Evolutionary conservation across 2,797 vertebrate genomes (phyloP).

Genomic region (Ptychobarbus kaznakovi): DNA sequence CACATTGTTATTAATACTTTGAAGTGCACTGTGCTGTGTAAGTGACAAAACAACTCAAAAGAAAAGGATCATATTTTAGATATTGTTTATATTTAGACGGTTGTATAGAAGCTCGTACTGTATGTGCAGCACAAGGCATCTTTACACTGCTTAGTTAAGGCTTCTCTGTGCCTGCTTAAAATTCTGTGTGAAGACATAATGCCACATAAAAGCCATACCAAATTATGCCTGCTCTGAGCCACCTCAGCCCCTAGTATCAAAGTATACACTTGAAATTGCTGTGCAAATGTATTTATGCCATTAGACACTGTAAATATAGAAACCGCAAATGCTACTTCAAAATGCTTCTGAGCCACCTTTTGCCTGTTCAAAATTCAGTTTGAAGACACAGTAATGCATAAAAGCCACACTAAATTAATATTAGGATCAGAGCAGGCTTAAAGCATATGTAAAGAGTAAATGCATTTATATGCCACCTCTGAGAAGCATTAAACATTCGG

Average conservation of each 20-base stretch:
- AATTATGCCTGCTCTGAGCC: too few species aligned
- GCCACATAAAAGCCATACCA: too few species aligned
- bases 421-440: not conserved
- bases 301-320: too few species aligned
- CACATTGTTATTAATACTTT: conserved; percentile 33
- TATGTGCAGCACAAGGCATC: not conserved
- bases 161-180: too few species aligned
- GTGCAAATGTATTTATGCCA: too few species aligned
- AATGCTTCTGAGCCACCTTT: too few species aligned
- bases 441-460: not conserved
- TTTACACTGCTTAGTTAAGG: not conserved
- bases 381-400: not conserved
- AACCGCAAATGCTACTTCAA: too few species aligned
- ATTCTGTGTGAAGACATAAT: too few species aligned
- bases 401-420: not conserved
- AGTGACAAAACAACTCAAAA: not conserved
- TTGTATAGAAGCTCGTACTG: not conserved
- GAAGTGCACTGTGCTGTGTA: not conserved
- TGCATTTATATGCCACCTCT: not conserved
- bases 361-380: too few species aligned
- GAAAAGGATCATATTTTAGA: not conserved
- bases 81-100: not conserved
- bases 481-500: not conserved
- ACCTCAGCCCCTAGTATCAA: too few species aligned
- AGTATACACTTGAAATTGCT: too few species aligned